Conservation (phyloP, 2,113 vertebrate species). For the Anseranas semipalmata region DNA sequence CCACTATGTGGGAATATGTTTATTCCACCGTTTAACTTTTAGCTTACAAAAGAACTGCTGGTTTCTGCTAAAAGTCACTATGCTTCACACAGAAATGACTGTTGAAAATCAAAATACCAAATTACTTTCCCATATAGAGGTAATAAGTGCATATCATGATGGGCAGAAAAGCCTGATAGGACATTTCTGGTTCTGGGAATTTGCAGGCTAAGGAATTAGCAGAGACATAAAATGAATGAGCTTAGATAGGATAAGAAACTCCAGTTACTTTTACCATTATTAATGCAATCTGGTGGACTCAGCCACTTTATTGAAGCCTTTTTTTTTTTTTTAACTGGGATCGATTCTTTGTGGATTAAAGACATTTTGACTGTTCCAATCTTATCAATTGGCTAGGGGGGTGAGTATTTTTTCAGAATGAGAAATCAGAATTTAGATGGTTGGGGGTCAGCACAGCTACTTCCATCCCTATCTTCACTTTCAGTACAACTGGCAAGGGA, state of each 20-base stretch:
- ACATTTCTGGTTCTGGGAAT: conserved; percentile 12
- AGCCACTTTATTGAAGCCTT: not conserved
- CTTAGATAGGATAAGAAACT: not conserved
- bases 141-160: conserved; percentile 31
- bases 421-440: conserved; percentile 5
- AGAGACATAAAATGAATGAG: not conserved
- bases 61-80: conserved; percentile 5
- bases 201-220: conserved; percentile 25
- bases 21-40: not conserved
- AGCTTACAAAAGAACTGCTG: not conserved
- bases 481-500: not conserved
- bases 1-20: not conserved
- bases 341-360: not conserved
- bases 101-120: conserved; percentile 39
- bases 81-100: conserved; percentile 7
- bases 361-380: not conserved
- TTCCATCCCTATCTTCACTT: not conserved
- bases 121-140: conserved; percentile 23
- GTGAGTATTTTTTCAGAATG: not conserved
- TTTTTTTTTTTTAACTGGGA: not conserved
- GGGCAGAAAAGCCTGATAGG: conserved; percentile 26
- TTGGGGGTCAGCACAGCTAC: not conserved
- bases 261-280: not conserved
- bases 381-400: not conserved
- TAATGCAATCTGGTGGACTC: not conserved